Conservation (phyloP, 2,113 vertebrate species). For the Circaetus gallicus region DNA sequence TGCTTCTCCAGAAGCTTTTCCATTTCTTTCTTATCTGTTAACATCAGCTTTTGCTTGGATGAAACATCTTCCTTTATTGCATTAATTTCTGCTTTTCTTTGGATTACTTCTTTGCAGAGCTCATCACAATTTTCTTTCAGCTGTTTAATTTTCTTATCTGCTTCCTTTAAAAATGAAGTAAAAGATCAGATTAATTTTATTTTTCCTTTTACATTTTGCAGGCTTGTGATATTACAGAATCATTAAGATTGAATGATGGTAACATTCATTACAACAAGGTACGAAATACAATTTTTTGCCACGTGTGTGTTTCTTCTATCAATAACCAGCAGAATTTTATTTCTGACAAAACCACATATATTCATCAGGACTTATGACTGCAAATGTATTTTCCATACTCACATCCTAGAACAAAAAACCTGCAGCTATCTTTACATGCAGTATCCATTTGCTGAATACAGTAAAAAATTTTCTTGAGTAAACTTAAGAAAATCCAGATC, state of each 20-base stretch:
- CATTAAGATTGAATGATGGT: neutral
- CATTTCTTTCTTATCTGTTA: constrained; percentile 76
- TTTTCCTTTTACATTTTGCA: neutral
- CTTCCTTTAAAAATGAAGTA: constrained; percentile 72
- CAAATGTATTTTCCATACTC: neutral
- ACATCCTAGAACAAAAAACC: neutral
- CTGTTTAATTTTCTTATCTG: constrained; percentile 66
- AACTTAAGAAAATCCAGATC: neutral
- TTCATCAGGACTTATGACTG: neutral
- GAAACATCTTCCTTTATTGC: constrained; percentile 79
- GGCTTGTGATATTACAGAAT: neutral
- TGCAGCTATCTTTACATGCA: neutral
- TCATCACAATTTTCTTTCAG: constrained; percentile 83
- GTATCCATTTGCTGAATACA: neutral
- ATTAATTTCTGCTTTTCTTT: constrained; percentile 82
- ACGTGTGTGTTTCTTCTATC: neutral
- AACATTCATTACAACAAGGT: neutral
- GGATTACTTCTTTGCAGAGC: constrained; percentile 80
- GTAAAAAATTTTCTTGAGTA: neutral
- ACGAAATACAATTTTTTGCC: neutral
- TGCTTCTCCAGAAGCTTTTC: constrained; percentile 73
- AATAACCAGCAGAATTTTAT: neutral
- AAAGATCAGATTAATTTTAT: neutral
- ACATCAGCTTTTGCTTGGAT: constrained; percentile 69
- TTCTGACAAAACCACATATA: neutral